A percentile compares a stretch with the other conserved stretches of the same genome.
Evolutionary conservation across 2,113 vertebrate genomes (phyloP).

Genomic region (Stigmatopora nigra): DNA sequence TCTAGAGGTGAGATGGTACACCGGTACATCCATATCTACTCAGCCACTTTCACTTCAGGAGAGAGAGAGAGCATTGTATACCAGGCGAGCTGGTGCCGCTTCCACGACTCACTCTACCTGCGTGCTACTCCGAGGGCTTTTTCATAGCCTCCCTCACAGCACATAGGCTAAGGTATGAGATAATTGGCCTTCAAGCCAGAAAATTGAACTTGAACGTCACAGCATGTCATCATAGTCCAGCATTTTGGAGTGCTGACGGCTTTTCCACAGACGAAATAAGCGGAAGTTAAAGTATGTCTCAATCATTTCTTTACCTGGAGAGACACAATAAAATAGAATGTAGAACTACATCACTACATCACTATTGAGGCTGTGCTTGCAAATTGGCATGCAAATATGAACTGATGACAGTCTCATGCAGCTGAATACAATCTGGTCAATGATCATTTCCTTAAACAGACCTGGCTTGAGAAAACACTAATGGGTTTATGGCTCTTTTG

Average conservation of each 20-base stretch:
- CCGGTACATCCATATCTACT: constrained; percentile 23
- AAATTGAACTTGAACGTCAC: constrained; percentile 59
- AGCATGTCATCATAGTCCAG: constrained; percentile 90
- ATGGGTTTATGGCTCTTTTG: constrained; percentile 40
- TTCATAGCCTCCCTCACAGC: constrained; percentile 7
- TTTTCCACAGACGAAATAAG: constrained; percentile 93
- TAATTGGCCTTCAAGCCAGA: constrained; percentile 20
- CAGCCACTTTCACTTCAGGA: constrained; percentile 10
- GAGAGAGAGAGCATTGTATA: constrained; percentile 11
- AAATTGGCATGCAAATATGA: no score
- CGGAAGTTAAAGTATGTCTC: constrained; percentile 97
- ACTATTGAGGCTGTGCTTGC: background rate
- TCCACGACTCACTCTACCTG: constrained; percentile 19
- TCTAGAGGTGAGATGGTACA: constrained; percentile 16
- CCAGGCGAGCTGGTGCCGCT: constrained; percentile 9
- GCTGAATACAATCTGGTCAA: no score
- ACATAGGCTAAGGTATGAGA: constrained; percentile 23
- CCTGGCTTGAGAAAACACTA: constrained; percentile 7
- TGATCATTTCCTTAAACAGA: background rate
- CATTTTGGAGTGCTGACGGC: constrained; percentile 92
- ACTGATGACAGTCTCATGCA: no score
- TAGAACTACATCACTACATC: background rate
- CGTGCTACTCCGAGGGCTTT: constrained; percentile 7
- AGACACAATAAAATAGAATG: background rate
- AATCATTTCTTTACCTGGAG: constrained; percentile 92